phyloP scores from a whole-genome alignment of 2,888 invertebrate species.

The Molanna angustata region DNA sequence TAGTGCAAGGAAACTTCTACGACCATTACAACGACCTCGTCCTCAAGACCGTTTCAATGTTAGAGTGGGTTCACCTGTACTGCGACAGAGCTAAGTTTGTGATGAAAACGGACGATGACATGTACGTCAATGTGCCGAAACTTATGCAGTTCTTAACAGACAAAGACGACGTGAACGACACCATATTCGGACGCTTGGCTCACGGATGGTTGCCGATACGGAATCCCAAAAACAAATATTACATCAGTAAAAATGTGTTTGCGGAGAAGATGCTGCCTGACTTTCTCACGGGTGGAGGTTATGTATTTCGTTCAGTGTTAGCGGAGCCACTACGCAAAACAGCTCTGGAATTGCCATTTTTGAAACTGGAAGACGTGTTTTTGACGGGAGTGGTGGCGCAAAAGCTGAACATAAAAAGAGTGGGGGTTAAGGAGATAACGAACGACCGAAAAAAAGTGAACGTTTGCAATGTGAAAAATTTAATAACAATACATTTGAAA shows the following conservation, averaged over 20 bases:
- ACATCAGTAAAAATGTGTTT: not conserved
- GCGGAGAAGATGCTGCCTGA: not conserved
- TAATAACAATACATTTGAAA: no score
- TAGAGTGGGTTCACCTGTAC: constrained; percentile 67
- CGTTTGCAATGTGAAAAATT: no score
- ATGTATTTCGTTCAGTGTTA: not conserved
- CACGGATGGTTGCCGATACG: not conserved
- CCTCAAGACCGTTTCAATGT: constrained; percentile 78
- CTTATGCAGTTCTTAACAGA: not conserved
- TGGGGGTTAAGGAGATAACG: not conserved
- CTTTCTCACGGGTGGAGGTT: not conserved
- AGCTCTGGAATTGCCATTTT: not conserved
- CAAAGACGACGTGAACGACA: not conserved
- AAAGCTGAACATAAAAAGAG: not conserved
- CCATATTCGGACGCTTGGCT: not conserved
- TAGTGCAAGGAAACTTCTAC: constrained; percentile 50
- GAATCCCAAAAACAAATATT: not conserved
- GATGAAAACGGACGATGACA: constrained; percentile 29
- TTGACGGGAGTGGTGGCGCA: not conserved
- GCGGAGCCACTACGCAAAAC: not conserved
- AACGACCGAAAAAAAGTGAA: no score
- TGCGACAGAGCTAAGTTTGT: constrained; percentile 63
- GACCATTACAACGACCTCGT: constrained; percentile 81
- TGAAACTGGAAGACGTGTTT: not conserved
- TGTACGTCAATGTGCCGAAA: not conserved